Base-by-base conservation (phyloP, 1,140 invertebrate genomes). In the Littorina saxatilis region DNA sequence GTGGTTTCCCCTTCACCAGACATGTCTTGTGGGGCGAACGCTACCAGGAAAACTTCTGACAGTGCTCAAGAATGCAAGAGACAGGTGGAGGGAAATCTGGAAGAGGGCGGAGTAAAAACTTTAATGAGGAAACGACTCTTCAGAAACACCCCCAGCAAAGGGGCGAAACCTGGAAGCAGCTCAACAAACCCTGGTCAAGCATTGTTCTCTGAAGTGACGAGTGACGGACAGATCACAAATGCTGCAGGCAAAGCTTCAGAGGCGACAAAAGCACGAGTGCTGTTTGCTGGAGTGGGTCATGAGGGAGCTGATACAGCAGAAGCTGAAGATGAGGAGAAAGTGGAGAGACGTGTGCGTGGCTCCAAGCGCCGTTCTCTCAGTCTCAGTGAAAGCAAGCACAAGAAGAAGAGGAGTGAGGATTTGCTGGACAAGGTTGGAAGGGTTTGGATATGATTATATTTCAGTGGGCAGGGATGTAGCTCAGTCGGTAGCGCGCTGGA, bases 281-380 rank as follows among this genome's bases (percentile, higher is more conserved):
- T 47, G 5, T 5, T 5, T 5, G 7, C 17, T 17, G 43, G 43
- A 17, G 7, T 47, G 43, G 43, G 11, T 29, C 27, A 63, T 5
- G 23, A 63, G 61, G 29, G 4, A 32, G 61, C 27, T 9, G 27
- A n/a, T 32, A 15, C 61, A 32, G 23, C 27, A n/a, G 7, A 17
- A 68, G 13, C 66, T 17, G 66, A 68, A 15, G 66, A 20, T 32
- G 40, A 50, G 43, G 40, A 32, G 70, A 50, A 47, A 32, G 20
- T 73, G 39, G 40, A 47, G 27, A 20, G 70, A 20, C 70, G 70
- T 5, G 70, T 73, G 40, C 20, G 40, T 29, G 70, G 70, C 7
- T 39, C 70, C 70, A 73, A 73, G 70, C 70, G 70, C 5, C 70
- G 70, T 9, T 73, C 70, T 11, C 70, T 73, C 35, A 47, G 70